Conservation (phyloP, 2,888 invertebrate species). For the Andrena chrysosceles region DNA sequence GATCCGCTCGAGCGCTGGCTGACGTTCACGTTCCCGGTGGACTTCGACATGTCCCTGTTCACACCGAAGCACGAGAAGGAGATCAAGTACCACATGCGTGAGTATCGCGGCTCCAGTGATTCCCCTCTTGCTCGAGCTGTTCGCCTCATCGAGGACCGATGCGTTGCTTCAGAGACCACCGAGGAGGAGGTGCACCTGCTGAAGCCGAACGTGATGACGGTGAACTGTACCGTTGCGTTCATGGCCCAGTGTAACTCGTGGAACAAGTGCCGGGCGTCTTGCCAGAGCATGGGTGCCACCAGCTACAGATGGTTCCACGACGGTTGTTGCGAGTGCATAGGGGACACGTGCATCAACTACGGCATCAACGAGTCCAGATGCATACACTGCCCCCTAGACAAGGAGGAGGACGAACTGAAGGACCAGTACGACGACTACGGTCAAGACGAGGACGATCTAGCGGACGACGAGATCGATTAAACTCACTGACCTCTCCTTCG, state of each 20-base stretch:
- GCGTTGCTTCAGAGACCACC: slow-evolving; percentile 86
- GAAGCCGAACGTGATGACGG: slow-evolving; percentile 88
- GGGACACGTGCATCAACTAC: slow-evolving; percentile 94
- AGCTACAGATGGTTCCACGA: slow-evolving; percentile 97
- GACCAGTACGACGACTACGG: slow-evolving; percentile 86
- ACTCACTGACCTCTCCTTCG: not conserved
- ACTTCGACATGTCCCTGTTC: slow-evolving; percentile 89
- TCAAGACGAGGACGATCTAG: slow-evolving; percentile 88
- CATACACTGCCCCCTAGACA: slow-evolving; percentile 78
- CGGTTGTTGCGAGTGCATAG: slow-evolving; percentile 97
- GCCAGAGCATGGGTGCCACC: slow-evolving; percentile 93
- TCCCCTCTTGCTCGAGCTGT: no score
- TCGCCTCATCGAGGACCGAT: not conserved
- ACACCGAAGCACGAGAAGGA: slow-evolving; percentile 89
- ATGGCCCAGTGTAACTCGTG: slow-evolving; percentile 95
- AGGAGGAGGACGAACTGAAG: slow-evolving; percentile 78
- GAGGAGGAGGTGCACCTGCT: slow-evolving; percentile 87
- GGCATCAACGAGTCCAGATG: slow-evolving; percentile 95
- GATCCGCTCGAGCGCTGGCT: slow-evolving; percentile 93
- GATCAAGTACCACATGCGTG: slow-evolving; percentile 90
- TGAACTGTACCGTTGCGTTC: slow-evolving; percentile 97
- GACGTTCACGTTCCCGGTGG: slow-evolving; percentile 93
- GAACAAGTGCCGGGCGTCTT: slow-evolving; percentile 94
- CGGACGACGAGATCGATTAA: slow-evolving; percentile 78
- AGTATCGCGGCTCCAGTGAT: slow-evolving; percentile 81